Percentiles rank a stretch among this genome's conserved stretches.
Evolutionary conservation across 2,888 invertebrate genomes (phyloP).

Genomic region (Disparrhopalites patrizii): DNA sequence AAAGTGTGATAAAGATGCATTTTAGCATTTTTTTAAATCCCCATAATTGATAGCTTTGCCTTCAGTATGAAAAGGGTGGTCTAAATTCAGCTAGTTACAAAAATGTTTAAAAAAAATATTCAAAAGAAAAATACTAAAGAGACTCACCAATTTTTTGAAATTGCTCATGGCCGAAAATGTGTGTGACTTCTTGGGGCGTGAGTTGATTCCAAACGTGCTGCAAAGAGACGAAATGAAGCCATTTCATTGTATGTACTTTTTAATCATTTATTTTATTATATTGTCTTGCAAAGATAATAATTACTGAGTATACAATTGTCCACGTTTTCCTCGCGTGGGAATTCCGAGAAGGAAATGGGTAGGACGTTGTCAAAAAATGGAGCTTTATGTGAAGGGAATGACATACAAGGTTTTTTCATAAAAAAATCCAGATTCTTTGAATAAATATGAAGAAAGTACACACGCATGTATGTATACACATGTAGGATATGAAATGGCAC

Average conservation of each 20-base stretch:
- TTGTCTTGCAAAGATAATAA: not conserved
- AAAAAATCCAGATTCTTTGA: not conserved
- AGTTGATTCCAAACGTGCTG: constrained; percentile 42
- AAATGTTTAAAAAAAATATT: too few relatives aligned
- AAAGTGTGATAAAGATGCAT: too few relatives aligned
- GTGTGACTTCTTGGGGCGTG: constrained; percentile 37
- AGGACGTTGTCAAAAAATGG: not conserved
- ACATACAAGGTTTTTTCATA: not conserved
- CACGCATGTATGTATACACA: not conserved
- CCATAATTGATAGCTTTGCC: too few relatives aligned
- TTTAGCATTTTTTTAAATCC: too few relatives aligned
- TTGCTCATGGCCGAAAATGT: constrained; percentile 38
- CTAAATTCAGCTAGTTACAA: too few relatives aligned
- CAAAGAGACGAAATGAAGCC: constrained; percentile 17
- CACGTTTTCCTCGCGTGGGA: not conserved
- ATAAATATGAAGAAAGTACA: not conserved
- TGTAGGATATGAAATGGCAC: too few relatives aligned
- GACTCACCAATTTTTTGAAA: not conserved
- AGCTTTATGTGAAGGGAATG: not conserved
- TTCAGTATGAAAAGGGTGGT: too few relatives aligned
- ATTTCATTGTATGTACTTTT: not conserved
- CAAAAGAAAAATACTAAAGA: not conserved
- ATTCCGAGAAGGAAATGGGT: not conserved
- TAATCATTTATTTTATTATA: not conserved
- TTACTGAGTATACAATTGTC: too few relatives aligned